Conservation (phyloP, 2,113 vertebrate species). For the Phrynosoma blainvillii region DNA sequence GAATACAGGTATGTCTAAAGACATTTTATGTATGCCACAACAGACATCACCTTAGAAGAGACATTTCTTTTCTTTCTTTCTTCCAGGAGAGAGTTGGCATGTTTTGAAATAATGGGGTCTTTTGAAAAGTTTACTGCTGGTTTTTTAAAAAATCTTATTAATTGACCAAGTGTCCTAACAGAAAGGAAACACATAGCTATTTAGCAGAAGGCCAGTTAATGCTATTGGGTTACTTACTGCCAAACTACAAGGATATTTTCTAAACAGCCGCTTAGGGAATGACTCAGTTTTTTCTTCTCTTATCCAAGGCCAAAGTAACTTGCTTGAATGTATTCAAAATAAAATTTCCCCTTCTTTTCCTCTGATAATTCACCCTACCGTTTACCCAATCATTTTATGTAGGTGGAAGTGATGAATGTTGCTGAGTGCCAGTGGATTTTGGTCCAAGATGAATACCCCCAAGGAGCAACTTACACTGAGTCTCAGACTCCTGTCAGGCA, state of each 20-base stretch:
- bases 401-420: constrained; percentile 76
- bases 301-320: constrained; percentile 14
- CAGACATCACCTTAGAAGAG: background rate
- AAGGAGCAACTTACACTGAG: constrained; percentile 79
- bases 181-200: background rate
- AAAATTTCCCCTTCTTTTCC: constrained; percentile 13
- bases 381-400: constrained; percentile 69
- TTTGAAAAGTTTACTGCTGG: too few relatives aligned
- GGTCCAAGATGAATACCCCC: constrained; percentile 83
- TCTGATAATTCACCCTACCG: constrained; percentile 66
- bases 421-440: constrained; percentile 72
- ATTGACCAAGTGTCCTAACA: background rate
- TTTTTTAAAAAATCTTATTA: background rate
- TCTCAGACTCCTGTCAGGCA: constrained; percentile 84
- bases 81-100: background rate
- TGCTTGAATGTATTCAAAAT: constrained; percentile 27
- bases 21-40: background rate
- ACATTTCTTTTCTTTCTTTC: background rate
- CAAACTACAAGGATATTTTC: background rate
- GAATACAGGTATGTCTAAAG: background rate
- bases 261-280: background rate
- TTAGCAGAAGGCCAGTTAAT: constrained; percentile 18
- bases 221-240: background rate
- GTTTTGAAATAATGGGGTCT: too few relatives aligned
- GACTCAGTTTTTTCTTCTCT: constrained; percentile 39